phyloP scores from a whole-genome alignment of 2,888 invertebrate species.

The Scelioninae gen. 1 region DNA sequence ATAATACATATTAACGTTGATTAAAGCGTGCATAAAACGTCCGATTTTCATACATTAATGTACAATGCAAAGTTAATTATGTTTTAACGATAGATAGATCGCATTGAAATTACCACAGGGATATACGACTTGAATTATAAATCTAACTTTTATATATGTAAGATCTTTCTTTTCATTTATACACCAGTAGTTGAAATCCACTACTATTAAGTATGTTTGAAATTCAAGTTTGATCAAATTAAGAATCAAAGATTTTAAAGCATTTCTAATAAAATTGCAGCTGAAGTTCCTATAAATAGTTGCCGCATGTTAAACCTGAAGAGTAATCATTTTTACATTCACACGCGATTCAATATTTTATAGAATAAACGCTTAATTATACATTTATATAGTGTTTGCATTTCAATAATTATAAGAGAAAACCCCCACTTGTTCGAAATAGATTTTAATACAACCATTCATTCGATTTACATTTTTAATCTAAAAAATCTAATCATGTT shows the following conservation, averaged over 20 bases:
- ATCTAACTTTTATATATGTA: slow-evolving; percentile 18
- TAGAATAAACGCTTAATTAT: slow-evolving; percentile 2
- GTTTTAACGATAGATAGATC: slow-evolving; percentile 9
- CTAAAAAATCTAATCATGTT: too few species aligned
- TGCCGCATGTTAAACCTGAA: slow-evolving; percentile 10
- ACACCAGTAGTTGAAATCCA: background rate
- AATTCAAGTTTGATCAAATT: background rate
- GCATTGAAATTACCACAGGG: slow-evolving; percentile 13
- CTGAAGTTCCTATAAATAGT: slow-evolving; percentile 17
- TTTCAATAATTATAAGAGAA: slow-evolving; percentile 3
- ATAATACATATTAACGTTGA: slow-evolving; percentile 27
- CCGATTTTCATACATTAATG: slow-evolving; percentile 3
- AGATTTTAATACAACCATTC: background rate
- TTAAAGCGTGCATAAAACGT: slow-evolving; percentile 18
- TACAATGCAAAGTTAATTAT: background rate
- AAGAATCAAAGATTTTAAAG: background rate
- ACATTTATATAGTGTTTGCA: slow-evolving; percentile 11
- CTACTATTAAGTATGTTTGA: background rate
- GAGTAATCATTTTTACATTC: slow-evolving; percentile 5
- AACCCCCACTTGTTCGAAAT: background rate
- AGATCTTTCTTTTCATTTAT: slow-evolving; percentile 4
- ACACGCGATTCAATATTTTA: background rate
- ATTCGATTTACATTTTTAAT: too few species aligned
- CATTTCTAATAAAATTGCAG: slow-evolving; percentile 8
- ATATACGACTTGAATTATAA: slow-evolving; percentile 1